Conservation (phyloP, 2,888 invertebrate genomes). For the Ornithoptera priamus region DNA sequence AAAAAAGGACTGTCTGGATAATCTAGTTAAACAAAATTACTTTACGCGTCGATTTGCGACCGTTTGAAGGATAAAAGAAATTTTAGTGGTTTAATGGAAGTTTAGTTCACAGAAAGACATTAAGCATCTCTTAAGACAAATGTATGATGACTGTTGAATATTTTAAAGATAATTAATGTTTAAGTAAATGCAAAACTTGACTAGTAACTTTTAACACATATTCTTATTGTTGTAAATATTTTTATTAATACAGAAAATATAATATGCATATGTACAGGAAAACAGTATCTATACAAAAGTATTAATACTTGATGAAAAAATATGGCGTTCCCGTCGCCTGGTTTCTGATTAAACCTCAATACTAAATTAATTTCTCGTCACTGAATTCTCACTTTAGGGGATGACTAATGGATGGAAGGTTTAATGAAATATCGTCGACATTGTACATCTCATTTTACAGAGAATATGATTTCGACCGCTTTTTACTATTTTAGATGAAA, state of each 20-base stretch:
- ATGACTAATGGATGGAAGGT: conserved; percentile 18
- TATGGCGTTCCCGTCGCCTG: not conserved
- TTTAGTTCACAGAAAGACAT: too few relatives aligned
- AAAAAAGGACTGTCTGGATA: not conserved
- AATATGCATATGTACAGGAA: not conserved
- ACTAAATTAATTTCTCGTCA: conserved; percentile 17
- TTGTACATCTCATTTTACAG: conserved; percentile 7
- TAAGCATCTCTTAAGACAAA: too few relatives aligned
- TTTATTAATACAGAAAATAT: not conserved
- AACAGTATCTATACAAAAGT: not conserved
- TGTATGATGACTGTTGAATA: too few relatives aligned
- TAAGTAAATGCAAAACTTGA: too few relatives aligned
- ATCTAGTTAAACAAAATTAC: conserved; percentile 1
- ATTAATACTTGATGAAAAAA: conserved; percentile 3
- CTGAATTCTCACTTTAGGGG: conserved; percentile 7
- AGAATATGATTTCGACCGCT: not conserved
- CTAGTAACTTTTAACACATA: too few relatives aligned
- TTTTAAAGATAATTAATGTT: too few relatives aligned
- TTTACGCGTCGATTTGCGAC: not conserved
- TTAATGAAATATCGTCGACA: conserved; percentile 17
- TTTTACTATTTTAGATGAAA: not conserved
- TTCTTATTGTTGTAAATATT: too few relatives aligned
- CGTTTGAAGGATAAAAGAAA: not conserved
- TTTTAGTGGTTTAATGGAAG: too few relatives aligned
- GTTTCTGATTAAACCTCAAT: conserved; percentile 6